Evolutionary conservation across 2,113 vertebrate genomes (phyloP), one percentile per base, ranked within the genome.

Genomic region (Turdus rufiventris): DNA sequence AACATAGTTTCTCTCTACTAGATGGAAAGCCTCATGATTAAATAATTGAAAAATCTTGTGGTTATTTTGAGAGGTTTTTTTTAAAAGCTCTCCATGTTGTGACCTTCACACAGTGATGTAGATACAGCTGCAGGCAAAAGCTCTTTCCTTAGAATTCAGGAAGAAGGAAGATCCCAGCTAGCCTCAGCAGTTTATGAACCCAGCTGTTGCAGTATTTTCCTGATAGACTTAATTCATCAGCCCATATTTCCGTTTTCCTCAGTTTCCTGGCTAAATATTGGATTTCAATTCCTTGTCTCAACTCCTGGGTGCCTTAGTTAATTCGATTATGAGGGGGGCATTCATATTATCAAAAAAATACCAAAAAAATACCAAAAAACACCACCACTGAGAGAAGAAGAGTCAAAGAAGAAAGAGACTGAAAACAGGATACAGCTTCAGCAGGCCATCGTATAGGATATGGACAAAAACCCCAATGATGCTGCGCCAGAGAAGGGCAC

Each of bases 1-100:
- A 82, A 79, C 60, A 85, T 3, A 70, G 89, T 81, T 89, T 94
- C 40, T 42, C 47, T 67, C 34, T n/a, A 51, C 38, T 40, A 82
- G 66, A 82, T 48, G 62, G 66, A 87, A 87, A 88, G 34, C 58
- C 66, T 94, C 24, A 66, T 85, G 83, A 93, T 88, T 83, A 93
- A 94, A 86, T 83, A 96, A 96, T 61, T 92, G 88, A 86, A 94
- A 95, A 92, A 88, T 70, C 63, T 73, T 77, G 66, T 54, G 62
- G 78, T 65, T 93, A 93, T 80, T 90, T 93, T 73, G 57, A 89
- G 57, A 67, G 12, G 0, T 12, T 87, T 85, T 91, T 85, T 54
- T 53, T 17, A 33, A 89, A 66, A 94, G 26, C 88, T 89, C 57
- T 91, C 68, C 36, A 50, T 50, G 42, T 83, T 79, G 48, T 82